A percentile compares a stretch with the other conserved stretches of the same genome.
phyloP scores from a whole-genome alignment of 2,797 vertebrate genomes.

The Lycodopsis pacificus region DNA sequence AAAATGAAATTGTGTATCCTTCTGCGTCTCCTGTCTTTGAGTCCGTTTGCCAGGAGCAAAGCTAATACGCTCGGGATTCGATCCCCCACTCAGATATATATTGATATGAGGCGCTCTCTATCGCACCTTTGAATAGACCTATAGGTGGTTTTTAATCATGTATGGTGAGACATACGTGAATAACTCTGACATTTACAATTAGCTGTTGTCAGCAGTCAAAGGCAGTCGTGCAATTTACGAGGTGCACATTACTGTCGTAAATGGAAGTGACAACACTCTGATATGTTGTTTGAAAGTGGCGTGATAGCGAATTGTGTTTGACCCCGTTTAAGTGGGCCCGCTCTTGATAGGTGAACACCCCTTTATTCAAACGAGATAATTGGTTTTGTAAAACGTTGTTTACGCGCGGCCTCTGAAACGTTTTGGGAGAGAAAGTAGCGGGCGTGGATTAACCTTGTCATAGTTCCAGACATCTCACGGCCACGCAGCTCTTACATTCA shows the following conservation, averaged over 20 bases:
- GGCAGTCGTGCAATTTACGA: slow-evolving; percentile 78
- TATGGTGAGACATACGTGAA: slow-evolving; percentile 54
- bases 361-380: slow-evolving; percentile 80
- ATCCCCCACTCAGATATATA: slow-evolving; percentile 45
- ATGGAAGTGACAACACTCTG: slow-evolving; percentile 80
- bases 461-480: slow-evolving; percentile 63
- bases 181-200: slow-evolving; percentile 82
- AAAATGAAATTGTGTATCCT: background rate
- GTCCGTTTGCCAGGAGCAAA: background rate
- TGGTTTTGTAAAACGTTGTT: slow-evolving; percentile 71
- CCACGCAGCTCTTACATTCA: slow-evolving; percentile 40
- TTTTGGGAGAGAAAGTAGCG: slow-evolving; percentile 48
- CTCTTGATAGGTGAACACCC: slow-evolving; percentile 63
- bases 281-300: slow-evolving; percentile 78
- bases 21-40: slow-evolving; percentile 11
- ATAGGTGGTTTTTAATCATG: slow-evolving; percentile 76
- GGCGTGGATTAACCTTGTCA: slow-evolving; percentile 74
- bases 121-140: slow-evolving; percentile 62
- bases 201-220: slow-evolving; percentile 79
- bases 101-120: slow-evolving; percentile 49
- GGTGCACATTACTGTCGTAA: slow-evolving; percentile 77
- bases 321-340: slow-evolving; percentile 74
- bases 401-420: slow-evolving; percentile 28
- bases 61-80: slow-evolving; percentile 16
- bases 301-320: slow-evolving; percentile 73